These are phyloP conservation scores for Gymnorhina tibicen DNA, from an alignment of 2,113 vertebrate species.

Conservation along the genomic window DNA sequence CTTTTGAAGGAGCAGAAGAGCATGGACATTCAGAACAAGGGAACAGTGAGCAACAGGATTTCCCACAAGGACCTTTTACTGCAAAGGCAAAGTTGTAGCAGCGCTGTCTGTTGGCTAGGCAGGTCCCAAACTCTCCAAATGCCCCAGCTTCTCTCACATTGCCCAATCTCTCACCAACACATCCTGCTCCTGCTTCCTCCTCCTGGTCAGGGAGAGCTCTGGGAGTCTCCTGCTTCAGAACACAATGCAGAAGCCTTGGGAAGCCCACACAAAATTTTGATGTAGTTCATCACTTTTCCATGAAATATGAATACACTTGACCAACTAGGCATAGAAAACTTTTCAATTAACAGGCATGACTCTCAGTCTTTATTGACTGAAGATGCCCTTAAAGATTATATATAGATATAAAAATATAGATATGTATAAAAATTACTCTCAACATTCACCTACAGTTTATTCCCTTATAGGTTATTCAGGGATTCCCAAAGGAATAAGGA, in stretches of 20 bases:
- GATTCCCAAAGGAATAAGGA: neutral
- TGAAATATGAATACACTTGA: neutral
- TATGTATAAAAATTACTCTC: neutral
- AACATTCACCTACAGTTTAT: neutral
- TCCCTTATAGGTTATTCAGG: neutral
- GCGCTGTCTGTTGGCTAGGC: neutral
- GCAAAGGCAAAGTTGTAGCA: neutral
- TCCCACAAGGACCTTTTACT: neutral
- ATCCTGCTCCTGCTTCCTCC: neutral
- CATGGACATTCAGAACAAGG: neutral
- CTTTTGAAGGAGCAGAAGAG: neutral
- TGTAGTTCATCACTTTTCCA: neutral
- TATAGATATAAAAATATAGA: neutral
- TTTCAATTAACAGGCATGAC: neutral
- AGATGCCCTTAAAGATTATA: neutral
- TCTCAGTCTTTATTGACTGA: neutral
- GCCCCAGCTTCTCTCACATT: neutral
- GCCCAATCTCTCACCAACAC: neutral
- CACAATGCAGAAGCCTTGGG: neutral
- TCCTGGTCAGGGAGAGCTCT: neutral
- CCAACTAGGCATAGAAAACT: neutral
- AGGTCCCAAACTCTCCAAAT: neutral
- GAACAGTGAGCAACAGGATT: neutral
- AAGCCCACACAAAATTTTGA: neutral
- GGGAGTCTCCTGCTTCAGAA: neutral